Evolutionary conservation across 1,140 invertebrate genomes (phyloP).

Genomic region (Psilanteris sp.): DNA sequence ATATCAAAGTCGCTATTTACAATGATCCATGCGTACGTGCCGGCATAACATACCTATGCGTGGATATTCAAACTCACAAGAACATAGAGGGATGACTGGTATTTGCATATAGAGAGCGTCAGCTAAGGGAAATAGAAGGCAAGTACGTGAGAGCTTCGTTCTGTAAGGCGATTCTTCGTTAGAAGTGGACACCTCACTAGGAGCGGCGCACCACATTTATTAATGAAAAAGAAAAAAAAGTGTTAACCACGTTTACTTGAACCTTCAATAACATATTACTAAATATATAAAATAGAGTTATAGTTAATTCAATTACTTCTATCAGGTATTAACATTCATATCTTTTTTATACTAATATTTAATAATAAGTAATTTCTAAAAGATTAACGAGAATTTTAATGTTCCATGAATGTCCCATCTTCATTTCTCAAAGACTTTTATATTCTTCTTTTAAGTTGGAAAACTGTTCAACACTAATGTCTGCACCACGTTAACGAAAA

Average conservation of each 20-base stretch:
- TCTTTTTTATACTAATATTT: no score
- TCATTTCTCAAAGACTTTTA: slow-evolving; percentile 51
- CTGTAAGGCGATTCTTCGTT: slow-evolving; percentile 72
- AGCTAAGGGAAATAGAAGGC: slow-evolving; percentile 80
- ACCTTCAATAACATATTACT: no score
- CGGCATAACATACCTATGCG: slow-evolving; percentile 56
- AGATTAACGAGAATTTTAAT: slow-evolving; percentile 66
- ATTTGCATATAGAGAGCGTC: slow-evolving; percentile 81
- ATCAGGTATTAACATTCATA: no score
- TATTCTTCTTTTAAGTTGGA: slow-evolving; percentile 51
- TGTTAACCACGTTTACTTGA: no score
- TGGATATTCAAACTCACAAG: slow-evolving; percentile 65
- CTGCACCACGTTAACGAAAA: slow-evolving; percentile 53
- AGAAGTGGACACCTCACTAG: slow-evolving; percentile 70
- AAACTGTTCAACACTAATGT: slow-evolving; percentile 68
- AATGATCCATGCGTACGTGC: slow-evolving; percentile 68
- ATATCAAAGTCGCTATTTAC: slow-evolving; percentile 79
- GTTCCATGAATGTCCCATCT: slow-evolving; percentile 58
- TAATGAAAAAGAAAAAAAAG: no score
- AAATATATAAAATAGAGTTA: no score
- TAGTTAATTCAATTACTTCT: no score
- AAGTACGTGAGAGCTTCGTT: slow-evolving; percentile 77
- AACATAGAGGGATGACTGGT: slow-evolving; percentile 71
- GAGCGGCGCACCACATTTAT: slow-evolving; percentile 67
- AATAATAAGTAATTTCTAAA: no score